phyloP scores from a whole-genome alignment of 2,888 invertebrate genomes.

The Sphaeridia pumilis region DNA sequence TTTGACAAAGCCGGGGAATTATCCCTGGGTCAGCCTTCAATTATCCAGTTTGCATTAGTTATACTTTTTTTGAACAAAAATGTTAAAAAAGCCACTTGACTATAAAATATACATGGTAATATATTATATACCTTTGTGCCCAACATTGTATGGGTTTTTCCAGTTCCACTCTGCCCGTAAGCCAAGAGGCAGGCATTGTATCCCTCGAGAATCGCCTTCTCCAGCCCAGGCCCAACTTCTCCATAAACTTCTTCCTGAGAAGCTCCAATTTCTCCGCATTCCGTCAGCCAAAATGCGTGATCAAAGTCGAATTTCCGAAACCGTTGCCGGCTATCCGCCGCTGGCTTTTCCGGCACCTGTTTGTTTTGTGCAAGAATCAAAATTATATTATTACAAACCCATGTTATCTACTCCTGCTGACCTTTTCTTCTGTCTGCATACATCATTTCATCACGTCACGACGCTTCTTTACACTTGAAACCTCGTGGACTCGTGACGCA shows the following conservation, averaged over 20 bases:
- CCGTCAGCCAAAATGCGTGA: constrained; percentile 31
- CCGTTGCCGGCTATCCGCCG: constrained; percentile 31
- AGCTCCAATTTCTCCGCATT: constrained; percentile 21
- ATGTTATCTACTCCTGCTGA: too few species aligned
- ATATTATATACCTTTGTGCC: constrained; percentile 41
- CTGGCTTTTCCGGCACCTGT: constrained; percentile 33
- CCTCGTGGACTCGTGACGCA: too few species aligned
- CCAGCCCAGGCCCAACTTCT: constrained; percentile 52
- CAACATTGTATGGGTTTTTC: constrained; percentile 45
- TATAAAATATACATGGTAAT: neutral
- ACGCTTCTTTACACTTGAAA: too few species aligned
- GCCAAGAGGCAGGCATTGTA: constrained; percentile 45
- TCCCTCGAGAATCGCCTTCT: constrained; percentile 51
- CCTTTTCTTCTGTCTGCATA: too few species aligned
- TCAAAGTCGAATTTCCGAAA: constrained; percentile 34
- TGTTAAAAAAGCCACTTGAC: neutral
- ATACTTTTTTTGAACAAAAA: neutral
- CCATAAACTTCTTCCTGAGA: constrained; percentile 48
- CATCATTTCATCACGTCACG: too few species aligned
- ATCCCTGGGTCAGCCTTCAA: constrained; percentile 40
- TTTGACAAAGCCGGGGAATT: constrained; percentile 42
- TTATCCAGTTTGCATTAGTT: neutral
- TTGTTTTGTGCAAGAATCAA: too few species aligned
- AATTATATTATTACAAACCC: too few species aligned
- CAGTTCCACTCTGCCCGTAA: constrained; percentile 44